A percentile compares a stretch with the other conserved stretches of the same genome.
Evolutionary conservation across 1,140 invertebrate species (phyloP).

Genomic region (Gryllus bimaculatus): DNA sequence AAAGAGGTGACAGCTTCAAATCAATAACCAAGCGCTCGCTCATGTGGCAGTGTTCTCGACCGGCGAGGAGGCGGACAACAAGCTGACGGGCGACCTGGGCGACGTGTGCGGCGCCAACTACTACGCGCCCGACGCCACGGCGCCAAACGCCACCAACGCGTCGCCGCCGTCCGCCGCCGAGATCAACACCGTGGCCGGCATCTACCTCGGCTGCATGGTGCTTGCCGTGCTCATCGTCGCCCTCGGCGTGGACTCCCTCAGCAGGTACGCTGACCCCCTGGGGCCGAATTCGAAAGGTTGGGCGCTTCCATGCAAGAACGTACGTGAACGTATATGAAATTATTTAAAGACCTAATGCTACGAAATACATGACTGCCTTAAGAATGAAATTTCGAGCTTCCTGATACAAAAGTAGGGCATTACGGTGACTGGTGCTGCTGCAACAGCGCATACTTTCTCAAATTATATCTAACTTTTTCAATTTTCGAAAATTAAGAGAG

Average conservation of each 20-base stretch:
- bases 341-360: neutral
- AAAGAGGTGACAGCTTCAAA: neutral
- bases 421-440: no score
- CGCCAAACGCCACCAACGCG: constrained; percentile 49
- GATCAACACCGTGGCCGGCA: constrained; percentile 67
- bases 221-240: constrained; percentile 64
- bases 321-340: neutral
- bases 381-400: neutral
- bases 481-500: no score
- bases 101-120: constrained; percentile 66
- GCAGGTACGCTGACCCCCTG: no score
- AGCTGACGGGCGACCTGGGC: constrained; percentile 27
- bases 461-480: no score
- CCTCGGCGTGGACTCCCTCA: constrained; percentile 70
- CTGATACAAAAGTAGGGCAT: no score
- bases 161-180: constrained; percentile 55
- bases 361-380: neutral
- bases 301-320: neutral
- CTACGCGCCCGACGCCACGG: constrained; percentile 45
- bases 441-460: no score
- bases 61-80: constrained; percentile 28
- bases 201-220: constrained; percentile 72
- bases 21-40: neutral
- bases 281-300: no score
- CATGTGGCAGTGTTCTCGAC: constrained; percentile 36